Evolutionary conservation across 2,797 vertebrate species (phyloP).

Genomic region (Xiphorhynchus erythropygius): DNA sequence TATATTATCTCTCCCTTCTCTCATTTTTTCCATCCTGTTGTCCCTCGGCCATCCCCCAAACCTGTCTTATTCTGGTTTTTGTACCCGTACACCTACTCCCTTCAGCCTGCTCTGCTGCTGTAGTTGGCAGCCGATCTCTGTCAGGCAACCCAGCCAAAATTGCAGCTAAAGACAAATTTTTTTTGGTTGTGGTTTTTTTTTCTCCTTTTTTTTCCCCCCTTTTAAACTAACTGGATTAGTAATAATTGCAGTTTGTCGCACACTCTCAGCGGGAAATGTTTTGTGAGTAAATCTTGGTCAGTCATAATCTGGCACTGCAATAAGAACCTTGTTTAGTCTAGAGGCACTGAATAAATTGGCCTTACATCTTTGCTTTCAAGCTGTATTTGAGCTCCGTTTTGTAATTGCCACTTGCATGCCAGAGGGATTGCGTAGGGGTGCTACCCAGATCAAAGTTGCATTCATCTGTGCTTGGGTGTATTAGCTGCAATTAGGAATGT

Average conservation of each 20-base stretch:
- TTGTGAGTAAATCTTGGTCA: constrained; percentile 22
- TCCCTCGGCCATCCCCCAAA: background rate
- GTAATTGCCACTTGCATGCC: constrained; percentile 57
- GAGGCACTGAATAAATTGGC: constrained; percentile 36
- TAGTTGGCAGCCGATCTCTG: background rate
- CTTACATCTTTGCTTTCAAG: constrained; percentile 56
- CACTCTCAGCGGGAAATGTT: constrained; percentile 28
- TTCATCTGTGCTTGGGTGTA: constrained; percentile 41
- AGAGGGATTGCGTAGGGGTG: constrained; percentile 51
- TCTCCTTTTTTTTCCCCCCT: background rate
- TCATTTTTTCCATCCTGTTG: background rate
- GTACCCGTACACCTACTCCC: background rate
- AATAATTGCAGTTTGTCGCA: constrained; percentile 22
- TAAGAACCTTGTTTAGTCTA: constrained; percentile 59
- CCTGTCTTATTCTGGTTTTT: background rate
- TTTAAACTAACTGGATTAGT: background rate
- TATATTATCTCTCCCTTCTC: background rate
- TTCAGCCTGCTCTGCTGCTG: background rate
- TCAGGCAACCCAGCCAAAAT: background rate
- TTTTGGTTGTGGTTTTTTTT: background rate
- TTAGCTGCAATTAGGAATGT: constrained; percentile 55
- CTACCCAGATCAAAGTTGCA: constrained; percentile 48
- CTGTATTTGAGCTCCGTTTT: constrained; percentile 27
- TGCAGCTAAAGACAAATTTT: background rate
- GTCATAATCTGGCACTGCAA: constrained; percentile 42